Evolutionary conservation across 2,113 vertebrate genomes (phyloP).

Genomic region (Pteruthius melanotis): DNA sequence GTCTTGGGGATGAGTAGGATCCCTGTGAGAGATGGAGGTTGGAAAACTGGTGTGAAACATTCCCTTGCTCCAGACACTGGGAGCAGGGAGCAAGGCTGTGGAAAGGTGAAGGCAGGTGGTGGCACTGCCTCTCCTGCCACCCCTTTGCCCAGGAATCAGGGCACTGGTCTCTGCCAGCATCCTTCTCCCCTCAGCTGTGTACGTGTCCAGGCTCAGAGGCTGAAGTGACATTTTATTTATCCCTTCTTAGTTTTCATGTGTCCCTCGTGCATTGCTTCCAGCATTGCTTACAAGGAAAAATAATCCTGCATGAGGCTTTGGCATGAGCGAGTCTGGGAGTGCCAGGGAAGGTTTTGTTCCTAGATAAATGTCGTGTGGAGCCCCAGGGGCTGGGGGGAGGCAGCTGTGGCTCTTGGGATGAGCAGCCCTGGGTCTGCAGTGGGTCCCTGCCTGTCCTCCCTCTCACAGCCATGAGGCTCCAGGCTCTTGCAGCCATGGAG

Average conservation of each 20-base stretch:
- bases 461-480: not conserved
- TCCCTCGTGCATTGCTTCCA: not conserved
- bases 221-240: constrained; percentile 9
- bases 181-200: not conserved
- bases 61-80: not conserved
- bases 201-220: not conserved
- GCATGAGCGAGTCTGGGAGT: not conserved
- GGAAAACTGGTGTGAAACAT: not conserved
- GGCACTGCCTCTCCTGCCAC: not conserved
- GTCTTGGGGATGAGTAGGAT: not conserved
- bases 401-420: not conserved
- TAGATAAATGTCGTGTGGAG: not conserved
- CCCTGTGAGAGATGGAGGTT: not conserved
- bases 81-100: not conserved
- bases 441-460: not conserved
- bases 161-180: too few species aligned
- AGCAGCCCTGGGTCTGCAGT: not conserved
- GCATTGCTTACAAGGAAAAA: not conserved
- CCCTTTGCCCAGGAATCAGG: not conserved
- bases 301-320: not conserved
- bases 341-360: not conserved
- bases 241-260: not conserved
- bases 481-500: not conserved
- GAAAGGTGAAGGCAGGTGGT: not conserved
- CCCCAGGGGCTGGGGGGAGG: not conserved